Evolutionary conservation across 2,113 vertebrate species (phyloP), one percentile per base, ranked within the genome.

Genomic region (Melanerpes formicivorus): DNA sequence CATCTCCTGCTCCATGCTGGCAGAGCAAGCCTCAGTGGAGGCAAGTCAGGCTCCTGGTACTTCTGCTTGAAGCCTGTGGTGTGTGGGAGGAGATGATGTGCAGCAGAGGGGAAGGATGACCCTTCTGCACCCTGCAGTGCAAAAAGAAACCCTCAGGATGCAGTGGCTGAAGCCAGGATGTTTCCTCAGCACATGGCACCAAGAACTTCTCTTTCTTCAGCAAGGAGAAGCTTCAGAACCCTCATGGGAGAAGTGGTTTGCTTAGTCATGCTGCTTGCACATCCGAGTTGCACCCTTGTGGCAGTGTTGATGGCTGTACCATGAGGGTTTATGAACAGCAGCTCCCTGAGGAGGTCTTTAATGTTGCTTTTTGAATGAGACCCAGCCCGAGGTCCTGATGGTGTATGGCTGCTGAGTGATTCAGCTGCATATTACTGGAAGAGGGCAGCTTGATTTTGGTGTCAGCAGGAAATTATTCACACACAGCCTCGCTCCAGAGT

Each of bases 201-300:
- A 30, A 60, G 64, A 64, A 26, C 40, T 93, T 56, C 26, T 48
- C 52, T 60, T 85, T 69, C 56, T 69, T 48, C 73, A 81, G 30
- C 32, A 23, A 64, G 19, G 58, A 37, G 72, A 78, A 83, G 54
- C 70, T 90, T 62, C 44, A 44, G 73, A 54, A 89, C n/a, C 40
- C 29, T 29, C 10, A 23, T 9, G 5, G 66, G 83, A 87, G 64
- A 56, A 71, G 18, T 83, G 34, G 63, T 73, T 90, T 94, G 78
- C 90, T 96, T 76, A 85, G 87, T 95, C 90, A 78, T 55, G 85
- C 50, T 93, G 63, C 76, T 87, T 19, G 16, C 81, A 85, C 73
- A 69, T 83, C 88, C 32, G 71, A 88, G 71, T 75, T 81, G 55
- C 40, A 17, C 34, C 67, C 34, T 50, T 84, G 22, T 54, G 73